A percentile compares a stretch with the other conserved stretches of the same genome.
These are phyloP conservation scores for Epinotia bilunana DNA, from an alignment of 2,888 invertebrate species.

Conservation along the genomic window DNA sequence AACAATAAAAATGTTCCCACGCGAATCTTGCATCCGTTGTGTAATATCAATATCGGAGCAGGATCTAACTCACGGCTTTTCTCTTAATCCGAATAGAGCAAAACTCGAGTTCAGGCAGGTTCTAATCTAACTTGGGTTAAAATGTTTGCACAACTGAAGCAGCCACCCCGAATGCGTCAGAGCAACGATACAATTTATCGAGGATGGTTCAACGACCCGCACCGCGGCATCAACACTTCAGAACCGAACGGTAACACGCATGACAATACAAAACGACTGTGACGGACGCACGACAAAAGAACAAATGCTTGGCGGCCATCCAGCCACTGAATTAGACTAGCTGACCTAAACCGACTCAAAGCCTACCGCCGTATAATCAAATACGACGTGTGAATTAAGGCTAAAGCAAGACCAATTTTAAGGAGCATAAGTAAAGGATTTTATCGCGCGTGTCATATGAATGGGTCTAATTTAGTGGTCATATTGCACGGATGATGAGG, in stretches of 20 bases:
- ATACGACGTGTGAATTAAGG: slow-evolving; percentile 35
- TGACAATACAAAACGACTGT: slow-evolving; percentile 71
- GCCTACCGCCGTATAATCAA: slow-evolving; percentile 49
- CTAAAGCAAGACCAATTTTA: slow-evolving; percentile 33
- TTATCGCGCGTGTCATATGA: slow-evolving; percentile 42
- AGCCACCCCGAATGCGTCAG: slow-evolving; percentile 57
- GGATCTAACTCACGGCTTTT: slow-evolving; percentile 57
- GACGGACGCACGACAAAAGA: slow-evolving; percentile 73
- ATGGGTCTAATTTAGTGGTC: slow-evolving; percentile 37
- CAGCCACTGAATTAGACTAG: slow-evolving; percentile 77
- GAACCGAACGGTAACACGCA: slow-evolving; percentile 56
- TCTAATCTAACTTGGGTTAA: slow-evolving; percentile 8
- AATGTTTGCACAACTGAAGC: slow-evolving; percentile 20
- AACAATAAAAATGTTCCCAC: slow-evolving; percentile 71
- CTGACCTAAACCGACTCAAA: slow-evolving; percentile 55
- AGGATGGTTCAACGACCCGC: slow-evolving; percentile 71
- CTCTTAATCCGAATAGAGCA: slow-evolving; percentile 59
- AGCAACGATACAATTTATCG: slow-evolving; percentile 61
- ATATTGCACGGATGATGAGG: slow-evolving; percentile 31
- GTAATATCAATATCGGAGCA: slow-evolving; percentile 58
- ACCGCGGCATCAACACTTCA: slow-evolving; percentile 55
- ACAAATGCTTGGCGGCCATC: slow-evolving; percentile 78
- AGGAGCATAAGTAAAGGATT: slow-evolving; percentile 41
- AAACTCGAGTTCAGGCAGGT: background rate
- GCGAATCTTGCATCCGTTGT: slow-evolving; percentile 61